A percentile compares a stretch with the other conserved stretches of the same genome.
Evolutionary conservation across 2,797 vertebrate species (phyloP).

Genomic region (Benthosema pterotum): DNA sequence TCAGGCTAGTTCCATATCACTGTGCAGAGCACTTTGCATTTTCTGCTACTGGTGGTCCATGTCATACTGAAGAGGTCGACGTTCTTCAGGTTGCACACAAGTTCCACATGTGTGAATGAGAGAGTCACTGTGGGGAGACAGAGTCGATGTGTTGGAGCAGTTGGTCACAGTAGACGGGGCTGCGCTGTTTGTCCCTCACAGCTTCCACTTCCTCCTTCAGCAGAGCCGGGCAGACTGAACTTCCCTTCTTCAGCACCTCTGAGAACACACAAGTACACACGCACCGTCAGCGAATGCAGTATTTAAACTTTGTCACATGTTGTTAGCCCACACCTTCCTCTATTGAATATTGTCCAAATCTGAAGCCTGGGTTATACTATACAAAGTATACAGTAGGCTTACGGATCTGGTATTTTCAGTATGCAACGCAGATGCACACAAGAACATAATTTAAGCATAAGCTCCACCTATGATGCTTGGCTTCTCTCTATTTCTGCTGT

Average conservation of each 20-base stretch:
- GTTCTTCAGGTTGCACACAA: slow-evolving; percentile 1
- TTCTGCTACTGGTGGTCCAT: background rate
- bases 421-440: too few relatives aligned
- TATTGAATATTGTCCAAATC: too few relatives aligned
- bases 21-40: background rate
- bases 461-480: too few relatives aligned
- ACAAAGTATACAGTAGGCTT: too few relatives aligned
- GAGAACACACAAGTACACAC: slow-evolving; percentile 12
- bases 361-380: too few relatives aligned
- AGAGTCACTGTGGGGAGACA: background rate
- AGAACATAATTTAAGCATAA: too few relatives aligned
- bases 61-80: background rate
- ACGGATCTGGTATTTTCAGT: too few relatives aligned
- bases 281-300: too few relatives aligned
- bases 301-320: too few relatives aligned
- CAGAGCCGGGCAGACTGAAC: slow-evolving; percentile 78
- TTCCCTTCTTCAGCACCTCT: slow-evolving; percentile 89
- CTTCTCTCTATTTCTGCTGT: too few relatives aligned
- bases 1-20: too few relatives aligned
- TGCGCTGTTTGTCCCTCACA: slow-evolving; percentile 84
- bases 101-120: background rate
- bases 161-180: slow-evolving; percentile 79
- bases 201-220: slow-evolving; percentile 82
- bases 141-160: slow-evolving; percentile 85
- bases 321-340: too few relatives aligned